phyloP scores from a whole-genome alignment of 2,113 vertebrate species.

The Anolis carolinensis region DNA sequence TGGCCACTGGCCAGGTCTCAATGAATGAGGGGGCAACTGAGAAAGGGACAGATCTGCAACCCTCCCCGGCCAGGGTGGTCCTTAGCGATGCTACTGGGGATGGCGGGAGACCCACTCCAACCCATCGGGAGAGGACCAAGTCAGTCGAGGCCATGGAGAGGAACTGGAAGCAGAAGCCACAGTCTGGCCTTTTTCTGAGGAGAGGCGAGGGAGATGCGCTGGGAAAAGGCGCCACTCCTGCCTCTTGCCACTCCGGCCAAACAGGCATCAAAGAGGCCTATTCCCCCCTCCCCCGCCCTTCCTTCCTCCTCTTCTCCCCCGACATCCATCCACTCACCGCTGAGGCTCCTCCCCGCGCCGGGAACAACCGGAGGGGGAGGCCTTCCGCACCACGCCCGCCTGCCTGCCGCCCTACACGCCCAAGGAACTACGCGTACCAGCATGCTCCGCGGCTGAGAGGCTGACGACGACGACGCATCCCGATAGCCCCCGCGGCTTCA shows the following conservation, averaged over 20 bases:
- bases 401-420: neutral
- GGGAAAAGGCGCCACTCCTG: no score
- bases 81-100: neutral
- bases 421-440: conserved; percentile 22
- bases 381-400: neutral
- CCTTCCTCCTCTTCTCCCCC: conserved; percentile 20
- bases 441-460: neutral
- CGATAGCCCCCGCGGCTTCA: neutral
- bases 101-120: neutral
- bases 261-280: no score
- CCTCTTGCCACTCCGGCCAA: no score
- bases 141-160: neutral
- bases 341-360: conserved; percentile 31
- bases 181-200: no score
- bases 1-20: no score
- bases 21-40: no score
- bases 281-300: no score
- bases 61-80: neutral
- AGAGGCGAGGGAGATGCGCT: no score
- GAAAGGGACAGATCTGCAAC: no score
- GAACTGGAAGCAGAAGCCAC: no score
- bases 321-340: conserved; percentile 18
- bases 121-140: neutral
- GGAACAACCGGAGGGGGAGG: conserved; percentile 15
- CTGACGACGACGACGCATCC: neutral